phyloP scores from a whole-genome alignment of 2,888 invertebrate species.

The Tiliacea aurago region DNA sequence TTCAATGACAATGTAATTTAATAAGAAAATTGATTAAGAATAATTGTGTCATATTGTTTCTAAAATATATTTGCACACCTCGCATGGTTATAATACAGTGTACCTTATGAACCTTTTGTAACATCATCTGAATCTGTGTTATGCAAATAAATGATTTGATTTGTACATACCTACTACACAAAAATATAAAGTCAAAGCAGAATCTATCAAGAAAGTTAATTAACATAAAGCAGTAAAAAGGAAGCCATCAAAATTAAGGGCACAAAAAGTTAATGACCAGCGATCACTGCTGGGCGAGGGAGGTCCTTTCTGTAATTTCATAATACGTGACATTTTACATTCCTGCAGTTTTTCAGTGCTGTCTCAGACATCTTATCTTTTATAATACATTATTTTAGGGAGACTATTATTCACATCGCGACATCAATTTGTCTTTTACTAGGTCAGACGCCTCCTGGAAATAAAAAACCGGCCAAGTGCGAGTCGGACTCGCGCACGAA shows the following conservation, averaged over 20 bases:
- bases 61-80: too few species aligned
- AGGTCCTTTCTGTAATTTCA: slow-evolving; percentile 40
- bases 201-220: slow-evolving; percentile 37
- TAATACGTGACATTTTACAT: slow-evolving; percentile 27
- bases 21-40: too few species aligned
- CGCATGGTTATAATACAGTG: too few species aligned
- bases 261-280: slow-evolving; percentile 42
- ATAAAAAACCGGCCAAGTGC: background rate
- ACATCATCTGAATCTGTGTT: too few species aligned
- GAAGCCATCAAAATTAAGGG: slow-evolving; percentile 42
- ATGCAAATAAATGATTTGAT: too few species aligned
- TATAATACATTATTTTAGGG: slow-evolving; percentile 11
- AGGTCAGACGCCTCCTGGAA: background rate
- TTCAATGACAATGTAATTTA: too few species aligned
- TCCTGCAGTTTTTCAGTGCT: slow-evolving; percentile 7
- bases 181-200: slow-evolving; percentile 11
- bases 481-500: too few species aligned
- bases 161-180: too few species aligned
- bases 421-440: slow-evolving; percentile 25
- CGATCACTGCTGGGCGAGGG: slow-evolving; percentile 14
- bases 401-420: slow-evolving; percentile 30
- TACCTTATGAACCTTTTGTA: too few species aligned
- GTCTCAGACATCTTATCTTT: slow-evolving; percentile 9
- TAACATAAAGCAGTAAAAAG: slow-evolving; percentile 47
- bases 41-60: too few species aligned